Conservation (phyloP, 2,113 vertebrate species). For the Suricata suricatta region DNA sequence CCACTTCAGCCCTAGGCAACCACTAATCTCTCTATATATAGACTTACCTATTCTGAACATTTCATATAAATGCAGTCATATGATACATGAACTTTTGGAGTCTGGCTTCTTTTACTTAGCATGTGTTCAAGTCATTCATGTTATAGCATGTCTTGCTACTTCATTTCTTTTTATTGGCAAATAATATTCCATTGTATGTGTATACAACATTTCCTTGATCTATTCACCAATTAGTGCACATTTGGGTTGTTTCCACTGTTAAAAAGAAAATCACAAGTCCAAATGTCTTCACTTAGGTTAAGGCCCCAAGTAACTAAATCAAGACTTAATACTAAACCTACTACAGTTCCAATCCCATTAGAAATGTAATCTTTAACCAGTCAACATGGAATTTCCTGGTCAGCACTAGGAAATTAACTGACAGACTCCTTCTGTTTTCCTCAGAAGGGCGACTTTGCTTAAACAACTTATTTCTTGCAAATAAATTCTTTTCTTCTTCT, state of each 20-base stretch:
- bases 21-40: not conserved
- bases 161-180: not conserved
- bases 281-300: not conserved
- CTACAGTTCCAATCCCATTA: not conserved
- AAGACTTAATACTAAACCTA: not conserved
- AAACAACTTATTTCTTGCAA: not conserved
- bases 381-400: not conserved
- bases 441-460: not conserved
- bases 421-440: not conserved
- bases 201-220: not conserved
- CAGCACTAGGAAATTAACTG: not conserved
- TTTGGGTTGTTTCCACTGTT: not conserved
- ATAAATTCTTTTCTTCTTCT: not conserved
- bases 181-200: not conserved
- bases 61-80: not conserved
- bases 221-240: not conserved
- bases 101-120: not conserved
- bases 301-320: not conserved
- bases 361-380: too few relatives aligned
- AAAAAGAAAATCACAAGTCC: not conserved
- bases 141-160: not conserved
- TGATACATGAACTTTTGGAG: not conserved
- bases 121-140: not conserved
- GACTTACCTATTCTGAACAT: too few relatives aligned
- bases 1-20: not conserved